These are phyloP conservation scores for Microcebus murinus DNA, from an alignment of 2,113 vertebrate species.

Conservation along the genomic window DNA sequence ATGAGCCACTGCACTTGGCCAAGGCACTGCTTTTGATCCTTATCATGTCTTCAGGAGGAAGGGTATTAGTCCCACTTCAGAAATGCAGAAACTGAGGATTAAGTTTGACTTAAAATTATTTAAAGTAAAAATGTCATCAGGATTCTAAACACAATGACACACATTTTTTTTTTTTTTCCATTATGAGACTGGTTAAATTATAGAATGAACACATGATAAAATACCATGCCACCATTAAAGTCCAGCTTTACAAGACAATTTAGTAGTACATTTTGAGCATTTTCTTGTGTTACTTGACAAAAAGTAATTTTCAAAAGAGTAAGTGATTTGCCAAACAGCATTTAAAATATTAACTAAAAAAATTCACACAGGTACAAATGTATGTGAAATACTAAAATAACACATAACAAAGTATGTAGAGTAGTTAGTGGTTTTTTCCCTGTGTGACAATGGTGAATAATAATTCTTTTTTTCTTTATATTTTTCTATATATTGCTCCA, in stretches of 20 bases:
- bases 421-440: background rate
- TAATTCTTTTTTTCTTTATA: background rate
- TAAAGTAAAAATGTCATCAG: background rate
- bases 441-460: background rate
- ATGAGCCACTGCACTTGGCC: no score
- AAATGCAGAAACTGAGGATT: background rate
- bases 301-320: constrained; percentile 20
- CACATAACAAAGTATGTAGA: background rate
- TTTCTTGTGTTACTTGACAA: constrained; percentile 19
- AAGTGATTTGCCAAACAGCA: background rate
- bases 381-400: background rate
- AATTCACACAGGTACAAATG: background rate
- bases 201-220: background rate
- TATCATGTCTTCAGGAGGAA: background rate
- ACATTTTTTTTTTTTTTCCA: background rate
- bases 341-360: constrained; percentile 27
- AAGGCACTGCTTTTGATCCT: background rate
- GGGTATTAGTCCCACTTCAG: background rate
- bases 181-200: background rate
- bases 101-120: background rate
- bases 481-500: background rate
- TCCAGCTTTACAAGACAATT: background rate
- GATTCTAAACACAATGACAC: background rate
- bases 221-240: background rate
- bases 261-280: background rate